A percentile compares a stretch with the other conserved stretches of the same genome.
Conservation (phyloP, 2,113 vertebrate genomes). For the Semicossyphus pulcher region DNA sequence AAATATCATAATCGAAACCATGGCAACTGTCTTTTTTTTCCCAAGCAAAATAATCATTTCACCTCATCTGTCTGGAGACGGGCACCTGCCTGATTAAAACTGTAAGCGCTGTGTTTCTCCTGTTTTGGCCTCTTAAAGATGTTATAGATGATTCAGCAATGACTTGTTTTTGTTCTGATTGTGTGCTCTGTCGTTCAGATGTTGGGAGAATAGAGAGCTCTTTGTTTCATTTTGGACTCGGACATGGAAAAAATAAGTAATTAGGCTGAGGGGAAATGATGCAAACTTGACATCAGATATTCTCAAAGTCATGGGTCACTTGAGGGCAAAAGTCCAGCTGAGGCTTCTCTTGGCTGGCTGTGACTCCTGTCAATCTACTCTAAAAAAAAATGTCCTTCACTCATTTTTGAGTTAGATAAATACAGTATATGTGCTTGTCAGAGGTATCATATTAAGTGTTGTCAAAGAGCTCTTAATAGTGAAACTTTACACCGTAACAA, state of each 20-base stretch:
- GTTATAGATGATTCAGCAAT: neutral
- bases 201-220: slow-evolving; percentile 40
- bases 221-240: slow-evolving; percentile 64
- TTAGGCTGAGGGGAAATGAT: slow-evolving; percentile 29
- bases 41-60: neutral
- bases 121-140: neutral
- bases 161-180: slow-evolving; percentile 3
- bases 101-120: neutral
- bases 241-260: slow-evolving; percentile 58
- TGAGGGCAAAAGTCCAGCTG: slow-evolving; percentile 26
- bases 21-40: neutral
- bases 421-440: neutral
- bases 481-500: neutral
- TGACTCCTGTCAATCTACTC: neutral
- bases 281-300: slow-evolving; percentile 44
- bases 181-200: slow-evolving; percentile 44
- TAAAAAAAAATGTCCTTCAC: neutral
- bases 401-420: no score
- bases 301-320: slow-evolving; percentile 4
- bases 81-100: neutral
- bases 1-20: slow-evolving; percentile 19
- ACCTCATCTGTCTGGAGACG: no score
- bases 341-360: slow-evolving; percentile 9
- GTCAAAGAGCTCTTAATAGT: neutral
- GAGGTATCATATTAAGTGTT: neutral